Evolutionary conservation across 2,888 invertebrate species (phyloP).

Genomic region (Acronicta psi): DNA sequence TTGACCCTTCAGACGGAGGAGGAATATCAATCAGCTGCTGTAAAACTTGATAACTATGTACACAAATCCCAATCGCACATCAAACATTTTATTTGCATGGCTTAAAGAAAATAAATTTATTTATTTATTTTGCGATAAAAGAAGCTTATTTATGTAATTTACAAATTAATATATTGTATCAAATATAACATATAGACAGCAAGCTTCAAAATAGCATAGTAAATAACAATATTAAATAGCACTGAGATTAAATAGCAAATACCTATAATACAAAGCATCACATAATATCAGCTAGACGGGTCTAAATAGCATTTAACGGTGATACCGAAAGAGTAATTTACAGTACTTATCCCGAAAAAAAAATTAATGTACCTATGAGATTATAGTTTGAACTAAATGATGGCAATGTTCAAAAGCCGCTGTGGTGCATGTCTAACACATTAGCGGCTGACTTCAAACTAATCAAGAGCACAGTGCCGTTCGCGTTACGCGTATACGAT

Average conservation of each 20-base stretch:
- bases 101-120: not conserved
- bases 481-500: slow-evolving; percentile 84
- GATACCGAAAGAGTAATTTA: slow-evolving; percentile 43
- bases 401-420: slow-evolving; percentile 42
- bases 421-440: slow-evolving; percentile 72
- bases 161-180: not conserved
- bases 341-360: slow-evolving; percentile 40
- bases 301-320: slow-evolving; percentile 54
- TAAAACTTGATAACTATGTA: slow-evolving; percentile 33
- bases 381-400: slow-evolving; percentile 34
- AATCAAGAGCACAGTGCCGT: slow-evolving; percentile 84
- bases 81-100: slow-evolving; percentile 24
- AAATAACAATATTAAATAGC: slow-evolving; percentile 33
- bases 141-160: not conserved
- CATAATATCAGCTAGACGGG: slow-evolving; percentile 57
- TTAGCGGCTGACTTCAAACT: slow-evolving; percentile 86
- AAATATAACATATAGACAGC: not conserved
- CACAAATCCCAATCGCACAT: slow-evolving; percentile 21
- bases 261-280: slow-evolving; percentile 49
- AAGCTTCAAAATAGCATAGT: not conserved
- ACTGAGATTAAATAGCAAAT: slow-evolving; percentile 15
- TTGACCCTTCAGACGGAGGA: slow-evolving; percentile 40
- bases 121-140: too few relatives aligned
- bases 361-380: slow-evolving; percentile 40
- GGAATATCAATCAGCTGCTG: slow-evolving; percentile 44